Evolutionary conservation across 2,797 vertebrate species (phyloP).

Genomic region (Myripristis murdjan): DNA sequence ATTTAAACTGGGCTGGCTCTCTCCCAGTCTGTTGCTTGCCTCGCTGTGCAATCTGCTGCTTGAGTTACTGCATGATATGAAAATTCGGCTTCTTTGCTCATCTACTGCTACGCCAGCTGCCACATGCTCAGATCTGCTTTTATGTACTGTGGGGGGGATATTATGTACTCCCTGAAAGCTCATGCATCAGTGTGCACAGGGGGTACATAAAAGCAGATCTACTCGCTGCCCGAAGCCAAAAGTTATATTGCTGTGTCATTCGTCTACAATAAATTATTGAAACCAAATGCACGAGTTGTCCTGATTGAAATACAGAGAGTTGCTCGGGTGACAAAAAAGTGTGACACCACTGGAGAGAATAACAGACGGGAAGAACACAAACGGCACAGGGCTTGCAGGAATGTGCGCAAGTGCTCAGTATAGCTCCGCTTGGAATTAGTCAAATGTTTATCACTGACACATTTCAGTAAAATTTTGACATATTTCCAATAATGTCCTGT

Average conservation of each 20-base stretch:
- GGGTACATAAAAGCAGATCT: slow-evolving; percentile 66
- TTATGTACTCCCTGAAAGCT: slow-evolving; percentile 42
- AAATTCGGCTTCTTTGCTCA: slow-evolving; percentile 67
- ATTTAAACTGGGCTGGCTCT: slow-evolving; percentile 13
- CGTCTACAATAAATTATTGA: slow-evolving; percentile 17
- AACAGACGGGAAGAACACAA: not conserved
- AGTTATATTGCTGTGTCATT: slow-evolving; percentile 35
- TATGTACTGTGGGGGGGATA: slow-evolving; percentile 55
- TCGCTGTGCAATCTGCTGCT: slow-evolving; percentile 39
- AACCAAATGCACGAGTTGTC: slow-evolving; percentile 12
- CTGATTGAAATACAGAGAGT: slow-evolving; percentile 5
- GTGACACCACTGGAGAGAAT: too few species aligned
- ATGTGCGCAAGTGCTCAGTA: not conserved
- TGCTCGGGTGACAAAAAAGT: slow-evolving; percentile 12
- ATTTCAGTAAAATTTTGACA: not conserved
- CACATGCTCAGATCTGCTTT: slow-evolving; percentile 68
- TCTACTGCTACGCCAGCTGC: slow-evolving; percentile 44
- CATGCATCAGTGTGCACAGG: slow-evolving; percentile 59
- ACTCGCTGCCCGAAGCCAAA: slow-evolving; percentile 35
- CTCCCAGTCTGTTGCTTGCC: slow-evolving; percentile 19
- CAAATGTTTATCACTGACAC: not conserved
- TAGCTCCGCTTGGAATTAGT: not conserved
- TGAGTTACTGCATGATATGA: slow-evolving; percentile 59
- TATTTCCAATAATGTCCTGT: not conserved
- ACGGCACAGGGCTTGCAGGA: not conserved